Conservation (phyloP, 2,888 invertebrate genomes). For the Lobophora halterata region DNA sequence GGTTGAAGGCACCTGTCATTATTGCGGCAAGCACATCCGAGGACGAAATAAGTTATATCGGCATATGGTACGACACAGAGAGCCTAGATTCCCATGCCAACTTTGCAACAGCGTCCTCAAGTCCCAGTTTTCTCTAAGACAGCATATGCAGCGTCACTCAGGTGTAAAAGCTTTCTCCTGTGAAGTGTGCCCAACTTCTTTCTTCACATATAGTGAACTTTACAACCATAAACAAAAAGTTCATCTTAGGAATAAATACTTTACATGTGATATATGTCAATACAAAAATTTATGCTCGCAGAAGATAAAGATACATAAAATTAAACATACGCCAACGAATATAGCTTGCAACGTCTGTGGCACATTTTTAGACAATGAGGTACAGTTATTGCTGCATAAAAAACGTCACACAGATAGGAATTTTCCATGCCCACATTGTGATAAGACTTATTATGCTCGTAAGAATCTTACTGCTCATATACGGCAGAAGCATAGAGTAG, state of each 20-base stretch:
- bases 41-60: conserved; percentile 50
- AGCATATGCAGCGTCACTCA: conserved; percentile 57
- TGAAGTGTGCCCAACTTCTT: conserved; percentile 58
- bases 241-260: too few relatives aligned
- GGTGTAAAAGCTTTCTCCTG: conserved; percentile 55
- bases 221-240: conserved; percentile 51
- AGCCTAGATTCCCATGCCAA: conserved; percentile 38
- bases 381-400: conserved; percentile 48
- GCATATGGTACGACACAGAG: conserved; percentile 49
- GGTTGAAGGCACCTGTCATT: conserved; percentile 53
- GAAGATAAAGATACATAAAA: conserved; percentile 45
- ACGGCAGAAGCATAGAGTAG: neutral
- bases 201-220: conserved; percentile 54
- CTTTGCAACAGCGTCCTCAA: conserved; percentile 49
- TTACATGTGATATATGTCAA: conserved; percentile 57
- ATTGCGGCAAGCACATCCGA: conserved; percentile 56
- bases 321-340: conserved; percentile 48
- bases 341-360: conserved; percentile 56
- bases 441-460: conserved; percentile 43
- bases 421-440: conserved; percentile 50
- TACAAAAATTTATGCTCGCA: conserved; percentile 43
- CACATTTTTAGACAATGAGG: conserved; percentile 45
- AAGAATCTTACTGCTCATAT: conserved; percentile 29
- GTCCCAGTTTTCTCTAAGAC: conserved; percentile 32
- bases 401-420: conserved; percentile 53